Conservation (phyloP, 2,888 invertebrate species). For the Geotrupes spiniger region DNA sequence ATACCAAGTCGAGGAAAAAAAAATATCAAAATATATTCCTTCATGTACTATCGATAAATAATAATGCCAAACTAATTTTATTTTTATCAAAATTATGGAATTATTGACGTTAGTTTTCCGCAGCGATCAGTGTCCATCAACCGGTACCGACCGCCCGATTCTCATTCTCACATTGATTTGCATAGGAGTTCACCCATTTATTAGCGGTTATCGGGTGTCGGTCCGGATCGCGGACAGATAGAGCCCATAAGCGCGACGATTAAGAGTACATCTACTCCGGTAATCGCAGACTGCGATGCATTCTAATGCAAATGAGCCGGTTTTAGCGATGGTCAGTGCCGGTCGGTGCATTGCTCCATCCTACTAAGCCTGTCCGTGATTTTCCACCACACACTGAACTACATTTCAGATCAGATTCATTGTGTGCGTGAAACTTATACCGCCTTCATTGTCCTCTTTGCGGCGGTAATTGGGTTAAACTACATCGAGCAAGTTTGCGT, state of each 20-base stretch:
- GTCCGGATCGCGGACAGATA: constrained; percentile 21
- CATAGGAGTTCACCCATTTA: constrained; percentile 12
- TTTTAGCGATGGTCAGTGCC: constrained; percentile 26
- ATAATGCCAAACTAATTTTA: too few relatives aligned
- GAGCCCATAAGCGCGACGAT: constrained; percentile 23
- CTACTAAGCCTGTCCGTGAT: constrained; percentile 18
- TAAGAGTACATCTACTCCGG: constrained; percentile 27
- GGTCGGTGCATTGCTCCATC: constrained; percentile 26
- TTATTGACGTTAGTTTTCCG: too few relatives aligned
- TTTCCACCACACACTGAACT: constrained; percentile 12
- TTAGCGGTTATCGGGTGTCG: constrained; percentile 22
- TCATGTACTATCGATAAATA: too few relatives aligned
- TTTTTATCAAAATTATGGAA: too few relatives aligned
- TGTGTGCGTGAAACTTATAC: neutral
- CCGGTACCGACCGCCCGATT: too few relatives aligned
- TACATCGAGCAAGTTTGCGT: too few relatives aligned
- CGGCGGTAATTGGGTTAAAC: too few relatives aligned
- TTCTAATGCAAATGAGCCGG: constrained; percentile 30
- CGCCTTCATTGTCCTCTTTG: too few relatives aligned
- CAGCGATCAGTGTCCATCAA: too few relatives aligned
- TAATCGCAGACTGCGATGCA: constrained; percentile 29
- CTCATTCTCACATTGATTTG: too few relatives aligned
- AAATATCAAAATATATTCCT: too few relatives aligned
- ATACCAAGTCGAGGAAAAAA: too few relatives aligned
- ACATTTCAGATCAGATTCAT: neutral